These are phyloP conservation scores for Dasyurus viverrinus DNA, from an alignment of 2,113 vertebrate species.

Conservation along the genomic window DNA sequence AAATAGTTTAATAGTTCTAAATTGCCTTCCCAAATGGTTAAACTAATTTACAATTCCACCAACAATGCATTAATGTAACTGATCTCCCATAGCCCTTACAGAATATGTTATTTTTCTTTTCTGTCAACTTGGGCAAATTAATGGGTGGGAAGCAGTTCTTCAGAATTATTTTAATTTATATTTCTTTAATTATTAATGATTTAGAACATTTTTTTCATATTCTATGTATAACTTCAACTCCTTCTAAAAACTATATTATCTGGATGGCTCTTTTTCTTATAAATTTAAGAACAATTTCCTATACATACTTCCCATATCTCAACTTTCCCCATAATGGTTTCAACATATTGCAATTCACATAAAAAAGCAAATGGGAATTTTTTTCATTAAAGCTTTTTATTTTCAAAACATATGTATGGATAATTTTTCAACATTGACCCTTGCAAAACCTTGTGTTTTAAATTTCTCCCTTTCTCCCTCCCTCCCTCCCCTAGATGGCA, in stretches of 20 bases:
- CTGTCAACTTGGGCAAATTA: neutral
- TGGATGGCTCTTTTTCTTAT: neutral
- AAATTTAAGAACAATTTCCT: neutral
- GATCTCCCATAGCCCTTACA: neutral
- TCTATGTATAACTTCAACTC: neutral
- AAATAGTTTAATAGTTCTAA: neutral
- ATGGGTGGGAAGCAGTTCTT: neutral
- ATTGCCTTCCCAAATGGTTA: neutral
- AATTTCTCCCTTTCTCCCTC: too few species aligned
- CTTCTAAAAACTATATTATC: neutral
- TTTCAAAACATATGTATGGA: too few species aligned
- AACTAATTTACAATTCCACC: neutral
- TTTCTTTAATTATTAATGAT: neutral
- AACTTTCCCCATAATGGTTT: neutral
- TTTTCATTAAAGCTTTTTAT: neutral
- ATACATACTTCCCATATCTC: neutral
- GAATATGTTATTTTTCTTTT: neutral
- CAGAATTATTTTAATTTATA: neutral
- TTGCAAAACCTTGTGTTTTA: too few species aligned
- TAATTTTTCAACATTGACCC: too few species aligned
- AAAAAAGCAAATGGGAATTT: neutral
- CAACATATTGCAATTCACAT: neutral
- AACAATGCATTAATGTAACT: neutral
- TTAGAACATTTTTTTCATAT: neutral
- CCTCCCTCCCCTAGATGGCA: too few species aligned